A percentile compares a stretch with the other conserved stretches of the same genome.
phyloP scores from a whole-genome alignment of 2,797 vertebrate species.

The Varecia variegata region DNA sequence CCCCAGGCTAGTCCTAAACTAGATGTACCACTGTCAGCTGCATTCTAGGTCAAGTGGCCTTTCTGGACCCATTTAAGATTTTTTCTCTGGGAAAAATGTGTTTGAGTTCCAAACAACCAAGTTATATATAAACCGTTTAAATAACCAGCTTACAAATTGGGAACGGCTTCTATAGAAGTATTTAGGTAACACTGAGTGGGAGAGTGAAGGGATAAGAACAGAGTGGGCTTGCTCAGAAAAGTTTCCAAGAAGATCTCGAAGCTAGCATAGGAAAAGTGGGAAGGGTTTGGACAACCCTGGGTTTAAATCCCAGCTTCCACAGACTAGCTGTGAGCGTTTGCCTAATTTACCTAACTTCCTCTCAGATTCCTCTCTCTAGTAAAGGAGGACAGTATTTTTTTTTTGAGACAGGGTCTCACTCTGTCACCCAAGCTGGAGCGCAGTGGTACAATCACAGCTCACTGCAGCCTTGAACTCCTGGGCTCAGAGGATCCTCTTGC shows the following conservation, averaged over 20 bases:
- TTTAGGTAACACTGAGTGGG: constrained; percentile 77
- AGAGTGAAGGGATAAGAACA: constrained; percentile 65
- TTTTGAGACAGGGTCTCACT: background rate
- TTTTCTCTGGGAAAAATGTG: constrained; percentile 30
- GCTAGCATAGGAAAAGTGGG: background rate
- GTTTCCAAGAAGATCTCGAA: constrained; percentile 55
- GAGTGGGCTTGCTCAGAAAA: constrained; percentile 68
- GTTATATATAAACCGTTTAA: constrained; percentile 73
- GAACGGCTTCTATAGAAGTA: constrained; percentile 61
- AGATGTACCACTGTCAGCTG: background rate
- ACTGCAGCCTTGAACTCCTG: background rate
- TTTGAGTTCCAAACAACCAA: constrained; percentile 61
- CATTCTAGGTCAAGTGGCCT: constrained; percentile 59
- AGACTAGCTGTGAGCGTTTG: background rate
- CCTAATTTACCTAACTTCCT: background rate
- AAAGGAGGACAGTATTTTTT: background rate
- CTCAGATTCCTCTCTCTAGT: background rate
- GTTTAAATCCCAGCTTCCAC: background rate
- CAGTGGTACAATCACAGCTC: background rate
- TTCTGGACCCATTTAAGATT: constrained; percentile 39
- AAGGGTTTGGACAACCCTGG: background rate
- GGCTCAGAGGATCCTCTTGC: background rate
- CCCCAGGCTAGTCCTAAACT: constrained; percentile 18
- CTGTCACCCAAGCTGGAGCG: background rate
- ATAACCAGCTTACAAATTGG: constrained; percentile 63